A percentile compares a stretch with the other conserved stretches of the same genome.
Conservation (phyloP, 2,888 invertebrate species). For the Chymomyza caudatula region DNA sequence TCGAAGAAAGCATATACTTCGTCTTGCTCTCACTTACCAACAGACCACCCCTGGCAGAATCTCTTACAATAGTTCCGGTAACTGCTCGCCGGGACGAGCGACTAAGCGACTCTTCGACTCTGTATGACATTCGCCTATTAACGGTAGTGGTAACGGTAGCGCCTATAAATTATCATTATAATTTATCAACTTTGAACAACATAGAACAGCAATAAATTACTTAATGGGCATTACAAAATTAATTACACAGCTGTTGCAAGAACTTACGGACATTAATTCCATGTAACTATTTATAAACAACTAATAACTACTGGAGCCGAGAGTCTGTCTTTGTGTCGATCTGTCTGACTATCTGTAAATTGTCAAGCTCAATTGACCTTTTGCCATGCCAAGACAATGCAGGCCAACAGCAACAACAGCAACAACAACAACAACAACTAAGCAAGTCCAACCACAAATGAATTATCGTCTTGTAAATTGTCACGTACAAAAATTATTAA, state of each 20-base stretch:
- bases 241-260: slow-evolving; percentile 23
- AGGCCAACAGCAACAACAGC: slow-evolving; percentile 30
- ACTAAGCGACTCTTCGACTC: too few relatives aligned
- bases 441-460: slow-evolving; percentile 27
- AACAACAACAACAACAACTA: background rate
- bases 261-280: background rate
- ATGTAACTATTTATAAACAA: background rate
- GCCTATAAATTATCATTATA: slow-evolving; percentile 55
- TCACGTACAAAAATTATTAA: slow-evolving; percentile 57
- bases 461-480: slow-evolving; percentile 64
- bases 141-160: slow-evolving; percentile 40
- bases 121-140: background rate
- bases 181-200: slow-evolving; percentile 53
- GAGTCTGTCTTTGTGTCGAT: background rate
- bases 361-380: slow-evolving; percentile 58
- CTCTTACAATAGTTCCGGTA: too few relatives aligned
- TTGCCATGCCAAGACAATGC: slow-evolving; percentile 13
- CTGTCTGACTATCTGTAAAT: background rate
- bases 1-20: too few relatives aligned
- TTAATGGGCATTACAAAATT: slow-evolving; percentile 35
- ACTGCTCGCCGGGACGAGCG: too few relatives aligned
- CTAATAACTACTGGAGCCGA: background rate
- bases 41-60: too few relatives aligned
- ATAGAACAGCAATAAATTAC: slow-evolving; percentile 35
- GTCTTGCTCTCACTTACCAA: too few relatives aligned